A percentile compares a stretch with the other conserved stretches of the same genome.
Conservation (phyloP, 2,797 vertebrate genomes). For the Fringilla coelebs region DNA sequence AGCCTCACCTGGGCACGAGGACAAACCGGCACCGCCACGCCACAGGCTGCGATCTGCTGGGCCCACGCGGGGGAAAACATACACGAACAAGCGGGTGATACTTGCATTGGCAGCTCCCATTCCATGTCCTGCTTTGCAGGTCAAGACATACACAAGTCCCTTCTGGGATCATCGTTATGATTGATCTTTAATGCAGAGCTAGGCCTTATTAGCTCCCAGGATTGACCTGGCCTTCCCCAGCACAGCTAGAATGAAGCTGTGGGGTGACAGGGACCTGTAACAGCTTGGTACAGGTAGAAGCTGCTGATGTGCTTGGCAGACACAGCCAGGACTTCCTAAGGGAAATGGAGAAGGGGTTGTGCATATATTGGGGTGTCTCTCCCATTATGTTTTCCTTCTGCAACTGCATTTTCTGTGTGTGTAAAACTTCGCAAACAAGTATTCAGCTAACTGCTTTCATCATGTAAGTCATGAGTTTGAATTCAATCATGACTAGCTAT, state of each 20-base stretch:
- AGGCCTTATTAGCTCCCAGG: background rate
- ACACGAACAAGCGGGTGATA: background rate
- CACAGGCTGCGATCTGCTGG: background rate
- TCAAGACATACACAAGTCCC: background rate
- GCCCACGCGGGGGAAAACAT: background rate
- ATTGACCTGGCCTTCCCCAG: background rate
- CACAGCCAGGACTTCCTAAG: background rate
- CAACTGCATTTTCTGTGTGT: background rate
- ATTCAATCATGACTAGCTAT: conserved; percentile 53
- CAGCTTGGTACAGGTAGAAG: background rate
- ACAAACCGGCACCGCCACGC: background rate
- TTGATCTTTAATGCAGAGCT: background rate
- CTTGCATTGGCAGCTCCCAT: background rate
- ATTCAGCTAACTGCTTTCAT: conserved; percentile 7
- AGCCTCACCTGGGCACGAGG: background rate
- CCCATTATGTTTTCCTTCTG: background rate
- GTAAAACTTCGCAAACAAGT: background rate
- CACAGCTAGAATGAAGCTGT: background rate
- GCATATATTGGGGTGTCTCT: background rate
- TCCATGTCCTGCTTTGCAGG: background rate
- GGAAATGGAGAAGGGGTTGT: background rate
- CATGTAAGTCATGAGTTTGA: conserved; percentile 61
- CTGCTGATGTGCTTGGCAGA: background rate
- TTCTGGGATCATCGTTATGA: background rate
- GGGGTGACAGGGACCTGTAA: background rate